Base-by-base conservation (phyloP, 2,888 invertebrate species). In the Tillus elongatus region DNA sequence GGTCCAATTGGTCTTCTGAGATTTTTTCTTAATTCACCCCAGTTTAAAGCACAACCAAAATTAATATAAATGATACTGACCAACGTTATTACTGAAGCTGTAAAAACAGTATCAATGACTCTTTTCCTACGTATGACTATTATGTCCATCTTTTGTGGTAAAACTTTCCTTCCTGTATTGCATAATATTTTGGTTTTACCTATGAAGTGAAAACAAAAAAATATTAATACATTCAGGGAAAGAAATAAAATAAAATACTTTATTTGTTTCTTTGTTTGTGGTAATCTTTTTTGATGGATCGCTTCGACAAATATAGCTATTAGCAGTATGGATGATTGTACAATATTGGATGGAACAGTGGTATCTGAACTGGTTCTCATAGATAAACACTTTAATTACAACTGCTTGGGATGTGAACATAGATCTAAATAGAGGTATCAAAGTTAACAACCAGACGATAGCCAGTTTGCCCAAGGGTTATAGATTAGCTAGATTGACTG, bases 11-110 rank as follows among this genome's bases (percentile, higher is more conserved):
- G 91, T 42, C 73, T 72, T 43, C 71, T 74, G 2, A 88, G 46
- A 11, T 79, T 81, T 2, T 70, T 66, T 45, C 72, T 72, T 10
- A 89, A 73, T 0, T 78, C 74, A 1, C 70, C 65, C 75, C 86
- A 75, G 58, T 90, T 82, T 61, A 91, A 71, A 0, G 90, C 88
- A 57, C 90, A 89, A 0, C 92, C 91, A 66, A 91, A 91, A 68
- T 91, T 91, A 37, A 92, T 80, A 57, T 88, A 91, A 50, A 90
- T 77, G 33, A 91, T 67, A 0, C 84, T 80, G 27, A 85, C 80
- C 32, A 91, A 71, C 30, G 77, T 66, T 2, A 81, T 81, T 3
- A 91, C 84, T 40, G 84, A 82, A 28, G 70, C 73, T 0, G 79
- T 77, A 56, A 91, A 91, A 3, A 85, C 63, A 8, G 67, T 73